phyloP scores from a whole-genome alignment of 92 coral and sea anemone genomes.

The Porites lobata region DNA sequence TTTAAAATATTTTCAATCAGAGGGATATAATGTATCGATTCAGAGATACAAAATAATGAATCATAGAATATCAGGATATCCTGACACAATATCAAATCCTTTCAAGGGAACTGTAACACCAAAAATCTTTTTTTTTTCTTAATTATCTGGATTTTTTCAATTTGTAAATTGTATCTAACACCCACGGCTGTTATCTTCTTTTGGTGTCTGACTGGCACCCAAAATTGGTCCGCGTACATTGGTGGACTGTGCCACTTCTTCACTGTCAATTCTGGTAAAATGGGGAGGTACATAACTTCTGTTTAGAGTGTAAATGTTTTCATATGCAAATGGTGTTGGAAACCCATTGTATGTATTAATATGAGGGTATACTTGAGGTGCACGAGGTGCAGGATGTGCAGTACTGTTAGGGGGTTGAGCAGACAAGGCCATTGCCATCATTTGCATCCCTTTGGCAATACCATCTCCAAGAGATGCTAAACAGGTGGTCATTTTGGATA shows the following conservation, averaged over 20 bases:
- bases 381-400: background rate
- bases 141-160: background rate
- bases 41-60: background rate
- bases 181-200: constrained; percentile 6
- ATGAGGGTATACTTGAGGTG: background rate
- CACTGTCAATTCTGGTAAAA: constrained; percentile 6
- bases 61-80: background rate
- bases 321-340: constrained; percentile 8
- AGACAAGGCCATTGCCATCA: constrained; percentile 30
- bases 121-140: constrained; percentile 1
- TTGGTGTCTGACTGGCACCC: background rate
- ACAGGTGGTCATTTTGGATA: constrained; percentile 46
- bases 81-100: constrained; percentile 13
- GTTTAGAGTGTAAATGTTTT: constrained; percentile 1
- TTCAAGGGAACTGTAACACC: constrained; percentile 9
- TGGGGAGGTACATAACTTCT: constrained; percentile 19
- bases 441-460: constrained; percentile 34
- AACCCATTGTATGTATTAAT: background rate
- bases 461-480: constrained; percentile 31
- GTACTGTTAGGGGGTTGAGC: background rate
- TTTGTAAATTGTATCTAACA: background rate
- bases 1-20: background rate
- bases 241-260: constrained; percentile 17
- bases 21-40: background rate
- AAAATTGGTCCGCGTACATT: constrained; percentile 11